Base-by-base conservation (phyloP, 2,888 invertebrate species). In the Parnassius glacialis region DNA sequence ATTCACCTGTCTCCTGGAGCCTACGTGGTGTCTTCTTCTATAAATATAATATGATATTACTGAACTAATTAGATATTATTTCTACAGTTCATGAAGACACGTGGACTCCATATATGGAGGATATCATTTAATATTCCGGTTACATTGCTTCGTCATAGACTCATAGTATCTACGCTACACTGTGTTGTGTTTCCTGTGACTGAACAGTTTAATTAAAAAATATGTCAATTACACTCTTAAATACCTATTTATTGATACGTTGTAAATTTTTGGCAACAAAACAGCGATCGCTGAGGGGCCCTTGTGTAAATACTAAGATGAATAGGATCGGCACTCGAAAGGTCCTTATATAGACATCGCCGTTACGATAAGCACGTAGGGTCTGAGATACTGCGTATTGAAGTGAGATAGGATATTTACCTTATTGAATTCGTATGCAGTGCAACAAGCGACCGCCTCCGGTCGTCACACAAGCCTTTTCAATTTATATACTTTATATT, bases 251-350 rank as follows among this genome's bases (percentile, higher is more conserved):
- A 54, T n/a, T 45, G 50, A 50, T 1, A 41, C n/a, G 16, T 54
- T 50, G 62, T 41, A 62, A 59, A 55, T 51, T 62, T 55, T 47
- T 47, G 54, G 52, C 41, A 20, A 45, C 45, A 20, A 62, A 62
- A 58, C 54, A 48, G 53, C 70, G 79, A 76, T 78, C 70, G 74
- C 76, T 78, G 69, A 75, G 81, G 80, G 79, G 79, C 73, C 75
- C 76, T 81, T 82, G 80, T 83, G 83, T 84, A 85, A 83, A 84
- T 82, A 82, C 78, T 77, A 75, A 79, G 81, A 80, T 79, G 79
- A 82, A 79, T 79, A 79, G 80, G 79, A 79, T 76, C 76, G 77
- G 78, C 78, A 74, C 73, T 77, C 78, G 76, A 85, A 84, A 84
- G 78, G 78, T 74, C 76, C 81, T 83, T 83, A 73, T 77, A 74